Evolutionary conservation across 2,888 invertebrate species (phyloP), one percentile per base, ranked within the genome.

Genomic region (Carpatolechia fugitivella): DNA sequence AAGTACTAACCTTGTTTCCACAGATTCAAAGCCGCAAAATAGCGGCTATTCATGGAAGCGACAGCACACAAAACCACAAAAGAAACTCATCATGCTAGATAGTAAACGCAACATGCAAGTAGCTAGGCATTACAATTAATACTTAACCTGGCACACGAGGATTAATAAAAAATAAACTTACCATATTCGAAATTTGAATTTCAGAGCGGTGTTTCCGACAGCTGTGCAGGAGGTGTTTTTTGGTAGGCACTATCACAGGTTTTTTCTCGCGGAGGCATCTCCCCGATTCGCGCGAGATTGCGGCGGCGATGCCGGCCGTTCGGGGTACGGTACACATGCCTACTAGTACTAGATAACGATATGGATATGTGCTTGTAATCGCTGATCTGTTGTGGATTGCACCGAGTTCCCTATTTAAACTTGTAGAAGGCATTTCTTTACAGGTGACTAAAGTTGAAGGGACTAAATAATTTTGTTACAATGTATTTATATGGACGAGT

Each of bases 261-360:
- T 48, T 67, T 58, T 65, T 66, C 56, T 58, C 59, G 61, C 67
- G 69, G 63, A 73, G 69, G 70, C 74, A 69, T 75, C 71, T 72
- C 63, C 65, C 69, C 54, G 76, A 65, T 65, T 74, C 76, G 56
- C 77, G 77, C 65, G 76, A 69, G 38, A 66, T 66, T 50, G 82
- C 79, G 72, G 82, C 79, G 72, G 81, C 81, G 46, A 57, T 55
- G 30, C 54, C 41, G 63, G 80, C 75, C 67, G 76, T 70, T 59
- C 76, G 79, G 60, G 74, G 71, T 56, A 76, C 72, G 18, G 74
- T 73, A 67, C 77, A 76, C 78, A 79, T 76, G 56, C 60, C 61
- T 29, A 53, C 51, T 56, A 65, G 64, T 29, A 53, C 51, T 56
- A 65, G 64, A 65, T 66, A 64, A 60, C 57, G 57, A 54, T 57